These are phyloP conservation scores for Sinohyriopsis cumingii DNA, from an alignment of 2,888 invertebrate species.

Conservation along the genomic window DNA sequence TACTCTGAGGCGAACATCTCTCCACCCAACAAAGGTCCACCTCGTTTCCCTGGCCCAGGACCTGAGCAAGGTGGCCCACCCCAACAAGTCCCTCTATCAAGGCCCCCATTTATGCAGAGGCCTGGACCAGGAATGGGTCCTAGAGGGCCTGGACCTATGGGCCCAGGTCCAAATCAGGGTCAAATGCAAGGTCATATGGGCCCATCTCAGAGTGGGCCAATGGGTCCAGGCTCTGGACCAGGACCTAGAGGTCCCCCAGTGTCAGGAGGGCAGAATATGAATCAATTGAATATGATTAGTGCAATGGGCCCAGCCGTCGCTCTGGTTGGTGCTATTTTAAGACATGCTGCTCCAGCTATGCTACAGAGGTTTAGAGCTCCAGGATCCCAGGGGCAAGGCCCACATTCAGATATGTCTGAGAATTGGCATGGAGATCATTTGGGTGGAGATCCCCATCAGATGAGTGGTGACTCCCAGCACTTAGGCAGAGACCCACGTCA, in stretches of 20 bases:
- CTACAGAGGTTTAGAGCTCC: conserved; percentile 30
- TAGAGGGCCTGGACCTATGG: conserved; percentile 20
- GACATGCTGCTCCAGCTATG: conserved; percentile 39
- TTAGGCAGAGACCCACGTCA: too few species aligned
- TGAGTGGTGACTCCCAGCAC: too few species aligned
- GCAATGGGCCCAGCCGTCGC: conserved; percentile 39
- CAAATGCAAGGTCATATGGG: conserved; percentile 13
- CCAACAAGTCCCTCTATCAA: conserved; percentile 24
- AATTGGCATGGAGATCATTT: neutral
- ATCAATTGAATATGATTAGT: conserved; percentile 7
- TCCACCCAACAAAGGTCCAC: conserved; percentile 25
- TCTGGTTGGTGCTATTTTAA: conserved; percentile 44
- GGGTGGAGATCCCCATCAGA: too few species aligned
- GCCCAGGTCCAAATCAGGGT: conserved; percentile 24
- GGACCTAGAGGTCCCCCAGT: conserved; percentile 27
- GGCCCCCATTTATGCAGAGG: conserved; percentile 32
- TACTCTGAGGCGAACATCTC: conserved; percentile 40
- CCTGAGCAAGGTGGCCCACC: conserved; percentile 21
- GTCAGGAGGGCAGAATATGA: conserved; percentile 29
- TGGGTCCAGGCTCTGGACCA: conserved; percentile 19
- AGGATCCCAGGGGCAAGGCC: conserved; percentile 19
- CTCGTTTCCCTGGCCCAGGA: conserved; percentile 9
- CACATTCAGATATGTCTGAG: conserved; percentile 8
- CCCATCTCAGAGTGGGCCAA: conserved; percentile 27
- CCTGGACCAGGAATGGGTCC: conserved; percentile 32